Evolutionary conservation across 2,888 invertebrate species (phyloP).

Genomic region (Tridacna crocea): DNA sequence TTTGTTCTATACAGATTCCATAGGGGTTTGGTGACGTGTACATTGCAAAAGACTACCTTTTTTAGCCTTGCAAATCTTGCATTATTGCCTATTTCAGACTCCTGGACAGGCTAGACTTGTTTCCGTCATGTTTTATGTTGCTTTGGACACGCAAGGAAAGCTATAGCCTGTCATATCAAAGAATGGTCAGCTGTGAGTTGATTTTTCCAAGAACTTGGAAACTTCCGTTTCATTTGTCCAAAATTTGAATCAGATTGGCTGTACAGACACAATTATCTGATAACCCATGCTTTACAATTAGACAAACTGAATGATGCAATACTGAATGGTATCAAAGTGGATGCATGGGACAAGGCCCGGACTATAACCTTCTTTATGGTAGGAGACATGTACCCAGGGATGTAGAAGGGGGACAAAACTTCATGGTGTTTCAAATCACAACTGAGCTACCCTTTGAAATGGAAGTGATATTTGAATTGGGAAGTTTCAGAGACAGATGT

Average conservation of each 20-base stretch:
- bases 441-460: conserved; percentile 90
- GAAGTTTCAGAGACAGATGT: conserved; percentile 85
- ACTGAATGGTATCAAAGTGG: conserved; percentile 73
- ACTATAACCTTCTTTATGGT: conserved; percentile 76
- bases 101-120: conserved; percentile 70
- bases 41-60: too few species aligned
- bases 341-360: conserved; percentile 77
- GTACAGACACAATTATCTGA: conserved; percentile 75
- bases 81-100: conserved; percentile 54
- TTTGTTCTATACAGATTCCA: too few species aligned
- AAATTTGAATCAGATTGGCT: conserved; percentile 74
- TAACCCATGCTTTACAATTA: conserved; percentile 74
- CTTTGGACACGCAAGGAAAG: conserved; percentile 87
- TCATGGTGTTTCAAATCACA: conserved; percentile 83
- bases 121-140: conserved; percentile 83
- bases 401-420: conserved; percentile 81
- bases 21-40: too few species aligned
- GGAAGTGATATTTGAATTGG: conserved; percentile 92
- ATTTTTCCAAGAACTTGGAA: conserved; percentile 90
- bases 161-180: conserved; percentile 76
- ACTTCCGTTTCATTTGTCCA: conserved; percentile 88
- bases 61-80: too few species aligned
- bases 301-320: conserved; percentile 79
- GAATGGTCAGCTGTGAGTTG: conserved; percentile 87
- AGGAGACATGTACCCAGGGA: conserved; percentile 77